A percentile compares a stretch with the other conserved stretches of the same genome.
Evolutionary conservation across 2,888 invertebrate genomes (phyloP).

Genomic region (Himalopsyche japonica): DNA sequence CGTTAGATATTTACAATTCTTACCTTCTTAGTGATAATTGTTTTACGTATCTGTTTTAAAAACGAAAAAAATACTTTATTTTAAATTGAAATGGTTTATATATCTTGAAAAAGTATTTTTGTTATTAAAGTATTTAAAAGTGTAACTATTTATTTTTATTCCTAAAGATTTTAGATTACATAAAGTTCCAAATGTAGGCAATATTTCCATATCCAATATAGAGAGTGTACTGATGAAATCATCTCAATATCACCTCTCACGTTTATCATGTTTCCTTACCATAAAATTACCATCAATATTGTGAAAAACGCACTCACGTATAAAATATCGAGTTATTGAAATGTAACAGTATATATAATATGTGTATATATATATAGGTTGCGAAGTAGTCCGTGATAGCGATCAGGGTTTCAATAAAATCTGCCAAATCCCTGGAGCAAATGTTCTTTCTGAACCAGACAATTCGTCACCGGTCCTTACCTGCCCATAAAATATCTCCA

Average conservation of each 20-base stretch:
- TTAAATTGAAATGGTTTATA: no score
- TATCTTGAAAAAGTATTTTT: no score
- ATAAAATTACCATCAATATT: background rate
- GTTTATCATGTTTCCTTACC: background rate
- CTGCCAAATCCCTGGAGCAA: slow-evolving; percentile 23
- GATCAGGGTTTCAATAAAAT: slow-evolving; percentile 32
- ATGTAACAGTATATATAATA: background rate
- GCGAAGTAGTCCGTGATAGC: slow-evolving; percentile 7
- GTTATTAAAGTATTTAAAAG: no score
- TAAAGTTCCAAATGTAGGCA: no score
- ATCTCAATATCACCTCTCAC: background rate
- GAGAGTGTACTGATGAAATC: background rate
- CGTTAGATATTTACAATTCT: no score
- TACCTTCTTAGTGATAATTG: no score
- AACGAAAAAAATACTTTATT: no score
- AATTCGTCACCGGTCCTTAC: slow-evolving; percentile 14
- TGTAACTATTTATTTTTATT: no score
- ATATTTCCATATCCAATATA: no score
- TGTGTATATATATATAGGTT: background rate
- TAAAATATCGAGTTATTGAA: slow-evolving; percentile 9
- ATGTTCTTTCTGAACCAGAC: slow-evolving; percentile 20
- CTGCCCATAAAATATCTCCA: slow-evolving; percentile 4
- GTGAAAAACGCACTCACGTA: background rate
- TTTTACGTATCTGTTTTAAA: no score
- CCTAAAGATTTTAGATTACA: no score